A percentile compares a stretch with the other conserved stretches of the same genome.
phyloP scores from a whole-genome alignment of 2,888 invertebrate species.

The Napeogenes inachia region DNA sequence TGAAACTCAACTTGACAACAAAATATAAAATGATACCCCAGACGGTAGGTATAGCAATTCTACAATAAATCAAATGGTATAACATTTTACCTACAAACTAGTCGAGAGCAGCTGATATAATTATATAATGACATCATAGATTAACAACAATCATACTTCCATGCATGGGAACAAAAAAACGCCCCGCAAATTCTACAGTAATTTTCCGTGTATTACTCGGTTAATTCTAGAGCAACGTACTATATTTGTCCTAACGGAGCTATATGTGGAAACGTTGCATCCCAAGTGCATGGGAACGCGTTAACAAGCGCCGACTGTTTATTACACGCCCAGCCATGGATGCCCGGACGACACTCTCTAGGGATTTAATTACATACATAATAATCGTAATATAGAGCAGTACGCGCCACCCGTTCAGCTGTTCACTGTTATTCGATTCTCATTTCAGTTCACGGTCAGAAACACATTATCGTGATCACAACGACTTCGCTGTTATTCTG shows the following conservation, averaged over 20 bases:
- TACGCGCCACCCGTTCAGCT: slow-evolving; percentile 40
- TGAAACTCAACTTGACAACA: background rate
- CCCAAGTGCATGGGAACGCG: slow-evolving; percentile 58
- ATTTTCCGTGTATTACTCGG: slow-evolving; percentile 60
- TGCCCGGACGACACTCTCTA: slow-evolving; percentile 46
- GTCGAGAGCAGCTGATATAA: slow-evolving; percentile 35
- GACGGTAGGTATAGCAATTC: background rate
- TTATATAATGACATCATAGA: slow-evolving; percentile 38
- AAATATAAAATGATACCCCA: background rate
- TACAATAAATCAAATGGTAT: slow-evolving; percentile 1
- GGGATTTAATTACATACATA: slow-evolving; percentile 57
- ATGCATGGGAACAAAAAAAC: slow-evolving; percentile 56
- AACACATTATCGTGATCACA: slow-evolving; percentile 49
- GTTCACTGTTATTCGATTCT: slow-evolving; percentile 43
- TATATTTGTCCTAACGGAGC: slow-evolving; percentile 67
- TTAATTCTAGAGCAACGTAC: slow-evolving; percentile 60
- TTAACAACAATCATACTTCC: slow-evolving; percentile 29
- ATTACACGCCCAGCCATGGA: slow-evolving; percentile 37
- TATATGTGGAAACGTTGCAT: slow-evolving; percentile 49
- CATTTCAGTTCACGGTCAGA: slow-evolving; percentile 48
- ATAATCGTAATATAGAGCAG: slow-evolving; percentile 39
- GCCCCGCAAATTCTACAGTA: slow-evolving; percentile 46
- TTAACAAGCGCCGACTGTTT: slow-evolving; percentile 23
- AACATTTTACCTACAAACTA: slow-evolving; percentile 34
- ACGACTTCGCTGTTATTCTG: slow-evolving; percentile 43